Conservation (phyloP, 1,140 invertebrate species). For the Stegodyphus dumicola region DNA sequence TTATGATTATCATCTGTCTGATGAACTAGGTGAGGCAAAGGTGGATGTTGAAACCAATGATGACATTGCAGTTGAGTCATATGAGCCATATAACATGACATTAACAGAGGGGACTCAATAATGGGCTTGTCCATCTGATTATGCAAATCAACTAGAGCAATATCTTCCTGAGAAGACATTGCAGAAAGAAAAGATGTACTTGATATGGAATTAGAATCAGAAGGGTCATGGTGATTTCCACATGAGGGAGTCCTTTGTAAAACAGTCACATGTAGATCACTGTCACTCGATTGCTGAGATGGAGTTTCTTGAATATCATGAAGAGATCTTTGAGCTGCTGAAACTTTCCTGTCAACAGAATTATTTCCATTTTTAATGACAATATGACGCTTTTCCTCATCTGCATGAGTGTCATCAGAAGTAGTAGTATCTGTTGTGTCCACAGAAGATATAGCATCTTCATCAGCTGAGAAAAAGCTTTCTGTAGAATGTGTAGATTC, state of each 20-base stretch:
- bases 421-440: conserved; percentile 23
- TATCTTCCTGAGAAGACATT: conserved; percentile 92
- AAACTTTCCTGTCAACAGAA: conserved; percentile 58
- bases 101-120: conserved; percentile 86
- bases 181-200: conserved; percentile 87
- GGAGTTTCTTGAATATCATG: conserved; percentile 63
- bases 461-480: conserved; percentile 90
- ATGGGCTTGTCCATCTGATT: conserved; percentile 96
- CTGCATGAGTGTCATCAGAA: conserved; percentile 17
- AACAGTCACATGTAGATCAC: conserved; percentile 52
- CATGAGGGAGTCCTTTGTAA: conserved; percentile 56
- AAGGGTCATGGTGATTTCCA: conserved; percentile 61
- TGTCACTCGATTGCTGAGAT: conserved; percentile 61
- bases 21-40: conserved; percentile 60
- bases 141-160: conserved; percentile 91
- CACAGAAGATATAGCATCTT: conserved; percentile 72
- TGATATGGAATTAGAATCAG: conserved; percentile 66
- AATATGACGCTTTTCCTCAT: conserved; percentile 41
- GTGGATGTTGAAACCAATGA: conserved; percentile 68
- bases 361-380: conserved; percentile 47
- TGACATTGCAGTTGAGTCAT: conserved; percentile 78
- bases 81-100: conserved; percentile 94
- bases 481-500: conserved; percentile 84
- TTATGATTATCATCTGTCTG: conserved; percentile 42
- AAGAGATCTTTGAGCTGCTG: conserved; percentile 37